phyloP scores from a whole-genome alignment of 2,888 invertebrate species.

The Tolmerus cingulatus region DNA sequence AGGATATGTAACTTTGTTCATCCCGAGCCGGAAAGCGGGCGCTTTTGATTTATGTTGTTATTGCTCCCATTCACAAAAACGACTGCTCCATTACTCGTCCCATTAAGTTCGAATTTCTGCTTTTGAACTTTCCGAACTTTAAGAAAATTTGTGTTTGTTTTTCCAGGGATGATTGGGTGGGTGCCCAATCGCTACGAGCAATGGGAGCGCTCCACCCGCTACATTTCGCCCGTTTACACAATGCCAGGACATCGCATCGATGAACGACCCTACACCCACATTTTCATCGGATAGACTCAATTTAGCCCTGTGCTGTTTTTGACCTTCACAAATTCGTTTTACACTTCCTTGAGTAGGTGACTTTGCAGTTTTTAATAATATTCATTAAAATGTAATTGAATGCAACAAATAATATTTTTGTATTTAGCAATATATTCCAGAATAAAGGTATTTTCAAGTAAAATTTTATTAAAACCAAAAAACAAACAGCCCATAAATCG shows the following conservation, averaged over 20 bases:
- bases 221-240: conserved; percentile 57
- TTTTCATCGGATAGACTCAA: conserved; percentile 57
- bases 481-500: too few relatives aligned
- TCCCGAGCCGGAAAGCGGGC: neutral
- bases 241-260: conserved; percentile 59
- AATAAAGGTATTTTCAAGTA: too few relatives aligned
- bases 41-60: conserved; percentile 41
- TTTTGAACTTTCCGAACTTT: conserved; percentile 23
- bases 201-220: conserved; percentile 59
- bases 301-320: neutral
- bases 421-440: too few relatives aligned
- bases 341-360: too few relatives aligned
- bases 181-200: conserved; percentile 52
- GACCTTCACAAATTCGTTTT: neutral
- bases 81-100: conserved; percentile 1
- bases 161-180: conserved; percentile 57
- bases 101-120: conserved; percentile 4
- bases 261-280: conserved; percentile 56
- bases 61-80: conserved; percentile 4
- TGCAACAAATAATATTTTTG: too few relatives aligned
- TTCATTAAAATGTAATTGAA: too few relatives aligned
- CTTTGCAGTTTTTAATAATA: too few relatives aligned
- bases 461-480: too few relatives aligned
- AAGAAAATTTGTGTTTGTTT: conserved; percentile 27
- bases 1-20: conserved; percentile 34